Conservation (phyloP, 2,797 vertebrate species). For the Neopelma chrysocephalum region DNA sequence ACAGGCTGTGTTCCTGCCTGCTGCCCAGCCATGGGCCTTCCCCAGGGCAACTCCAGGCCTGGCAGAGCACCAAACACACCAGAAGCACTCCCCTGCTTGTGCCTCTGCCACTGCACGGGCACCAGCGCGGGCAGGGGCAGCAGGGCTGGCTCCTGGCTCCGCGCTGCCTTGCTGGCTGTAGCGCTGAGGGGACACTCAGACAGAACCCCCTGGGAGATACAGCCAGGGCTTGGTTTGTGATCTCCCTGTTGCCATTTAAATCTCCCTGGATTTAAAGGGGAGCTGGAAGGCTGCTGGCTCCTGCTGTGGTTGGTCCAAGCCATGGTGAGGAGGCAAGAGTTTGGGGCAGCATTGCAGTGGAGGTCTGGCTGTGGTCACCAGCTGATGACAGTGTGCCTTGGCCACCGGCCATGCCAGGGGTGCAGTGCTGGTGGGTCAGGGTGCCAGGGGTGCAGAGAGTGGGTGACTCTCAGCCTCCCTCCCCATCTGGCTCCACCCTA, state of each 20-base stretch:
- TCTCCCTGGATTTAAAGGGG: background rate
- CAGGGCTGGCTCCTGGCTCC: background rate
- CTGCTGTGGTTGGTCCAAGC: fast-evolving
- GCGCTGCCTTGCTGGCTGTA: background rate
- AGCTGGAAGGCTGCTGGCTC: background rate
- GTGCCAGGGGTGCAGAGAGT: background rate
- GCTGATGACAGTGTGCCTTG: background rate
- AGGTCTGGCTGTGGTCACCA: fast-evolving
- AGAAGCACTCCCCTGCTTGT: background rate
- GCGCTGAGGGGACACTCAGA: fast-evolving
- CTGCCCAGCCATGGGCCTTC: fast-evolving
- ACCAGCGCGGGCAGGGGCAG: background rate
- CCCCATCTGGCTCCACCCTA: background rate
- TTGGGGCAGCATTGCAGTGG: background rate
- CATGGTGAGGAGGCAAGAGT: background rate
- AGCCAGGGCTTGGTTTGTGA: background rate
- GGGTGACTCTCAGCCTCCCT: background rate
- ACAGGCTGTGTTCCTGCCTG: background rate
- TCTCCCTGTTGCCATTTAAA: background rate
- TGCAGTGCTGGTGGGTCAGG: background rate
- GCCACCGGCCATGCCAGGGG: background rate
- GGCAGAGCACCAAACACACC: background rate
- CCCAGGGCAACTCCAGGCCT: background rate
- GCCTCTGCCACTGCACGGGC: background rate
- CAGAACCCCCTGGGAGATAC: background rate